phyloP scores from a whole-genome alignment of 1,140 invertebrate genomes.

The Dolichoris vasculosae region DNA sequence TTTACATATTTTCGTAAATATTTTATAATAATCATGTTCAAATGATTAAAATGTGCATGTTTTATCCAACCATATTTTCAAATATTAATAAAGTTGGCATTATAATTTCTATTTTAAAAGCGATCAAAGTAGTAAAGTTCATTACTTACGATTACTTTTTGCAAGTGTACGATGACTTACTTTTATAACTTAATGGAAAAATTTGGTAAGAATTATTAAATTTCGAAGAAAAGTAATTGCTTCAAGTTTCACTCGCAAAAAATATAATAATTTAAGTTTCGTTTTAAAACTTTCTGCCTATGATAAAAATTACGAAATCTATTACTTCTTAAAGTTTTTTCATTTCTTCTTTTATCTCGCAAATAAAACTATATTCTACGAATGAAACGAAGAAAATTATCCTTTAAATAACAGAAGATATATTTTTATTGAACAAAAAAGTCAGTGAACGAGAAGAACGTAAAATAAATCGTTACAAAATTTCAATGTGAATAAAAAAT shows the following conservation, averaged over 20 bases:
- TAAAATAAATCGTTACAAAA: slow-evolving; percentile 51
- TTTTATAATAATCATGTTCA: too few relatives aligned
- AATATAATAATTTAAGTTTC: not conserved
- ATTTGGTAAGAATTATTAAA: not conserved
- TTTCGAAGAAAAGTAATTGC: not conserved
- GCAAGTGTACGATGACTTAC: not conserved
- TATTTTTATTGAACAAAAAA: slow-evolving; percentile 41
- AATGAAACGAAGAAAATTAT: slow-evolving; percentile 46
- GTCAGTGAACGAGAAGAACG: slow-evolving; percentile 38
- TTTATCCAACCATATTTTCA: too few relatives aligned
- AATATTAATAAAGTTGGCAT: too few relatives aligned
- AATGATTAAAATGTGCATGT: too few relatives aligned
- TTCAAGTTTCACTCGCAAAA: not conserved
- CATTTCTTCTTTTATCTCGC: slow-evolving; percentile 2
- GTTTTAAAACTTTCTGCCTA: not conserved
- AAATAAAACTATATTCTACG: slow-evolving; percentile 34
- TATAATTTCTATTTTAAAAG: too few relatives aligned
- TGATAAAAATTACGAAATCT: not conserved
- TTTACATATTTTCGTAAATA: too few relatives aligned
- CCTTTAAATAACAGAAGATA: slow-evolving; percentile 42
- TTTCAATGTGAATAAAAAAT: slow-evolving; percentile 9
- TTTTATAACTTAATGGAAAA: not conserved
- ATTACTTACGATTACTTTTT: not conserved
- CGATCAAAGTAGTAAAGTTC: too few relatives aligned
- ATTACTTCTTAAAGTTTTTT: not conserved